Percentiles rank a stretch among this genome's conserved stretches.
These are phyloP conservation scores for Alentia gelatinosa DNA, from an alignment of 2,888 invertebrate species.

Conservation along the genomic window DNA sequence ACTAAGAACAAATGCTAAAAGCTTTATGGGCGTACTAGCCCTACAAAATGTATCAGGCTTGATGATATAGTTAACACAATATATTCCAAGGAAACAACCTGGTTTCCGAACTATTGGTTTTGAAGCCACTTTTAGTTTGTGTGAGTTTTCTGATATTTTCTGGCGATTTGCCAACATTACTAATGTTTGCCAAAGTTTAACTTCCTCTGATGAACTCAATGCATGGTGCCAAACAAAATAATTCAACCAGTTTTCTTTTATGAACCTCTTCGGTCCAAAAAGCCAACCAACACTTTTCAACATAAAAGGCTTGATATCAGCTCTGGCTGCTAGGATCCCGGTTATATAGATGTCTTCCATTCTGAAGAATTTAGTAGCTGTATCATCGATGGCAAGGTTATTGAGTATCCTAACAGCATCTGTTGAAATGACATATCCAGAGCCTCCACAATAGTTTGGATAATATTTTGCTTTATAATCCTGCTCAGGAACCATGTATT, in stretches of 20 bases:
- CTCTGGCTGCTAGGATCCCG: background rate
- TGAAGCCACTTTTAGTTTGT: background rate
- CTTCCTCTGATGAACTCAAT: background rate
- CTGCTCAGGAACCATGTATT: background rate
- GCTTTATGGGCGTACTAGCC: background rate
- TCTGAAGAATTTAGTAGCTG: background rate
- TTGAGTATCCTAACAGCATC: background rate
- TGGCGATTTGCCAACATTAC: background rate
- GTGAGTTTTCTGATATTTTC: background rate
- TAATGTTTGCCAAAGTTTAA: background rate
- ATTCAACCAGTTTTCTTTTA: background rate
- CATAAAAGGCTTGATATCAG: background rate
- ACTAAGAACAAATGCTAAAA: background rate
- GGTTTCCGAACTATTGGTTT: background rate
- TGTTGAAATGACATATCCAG: background rate
- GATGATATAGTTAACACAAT: background rate
- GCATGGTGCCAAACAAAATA: background rate
- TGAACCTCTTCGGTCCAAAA: background rate
- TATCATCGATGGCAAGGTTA: background rate
- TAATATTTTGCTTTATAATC: background rate
- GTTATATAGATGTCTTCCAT: background rate
- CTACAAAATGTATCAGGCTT: background rate
- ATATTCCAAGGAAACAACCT: background rate
- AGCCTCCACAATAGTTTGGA: background rate
- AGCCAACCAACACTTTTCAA: background rate